Evolutionary conservation across 2,113 vertebrate genomes (phyloP).

Genomic region (Hylia prasina): DNA sequence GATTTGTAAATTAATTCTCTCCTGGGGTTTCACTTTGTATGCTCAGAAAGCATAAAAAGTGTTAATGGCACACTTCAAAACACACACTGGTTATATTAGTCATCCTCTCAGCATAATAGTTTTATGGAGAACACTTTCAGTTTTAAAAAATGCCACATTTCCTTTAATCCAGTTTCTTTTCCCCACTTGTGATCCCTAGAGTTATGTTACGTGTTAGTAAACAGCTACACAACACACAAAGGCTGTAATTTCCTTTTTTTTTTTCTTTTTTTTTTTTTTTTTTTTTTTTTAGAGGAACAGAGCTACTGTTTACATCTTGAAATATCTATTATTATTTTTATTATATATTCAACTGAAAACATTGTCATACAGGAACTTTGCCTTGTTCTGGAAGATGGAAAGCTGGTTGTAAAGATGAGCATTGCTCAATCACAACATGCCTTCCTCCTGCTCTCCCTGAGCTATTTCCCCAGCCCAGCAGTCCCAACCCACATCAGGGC

Average conservation of each 20-base stretch:
- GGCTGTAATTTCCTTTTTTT: not conserved
- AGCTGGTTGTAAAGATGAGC: not conserved
- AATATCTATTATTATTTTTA: not conserved
- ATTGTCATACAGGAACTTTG: not conserved
- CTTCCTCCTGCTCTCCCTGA: not conserved
- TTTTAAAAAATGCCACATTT: not conserved
- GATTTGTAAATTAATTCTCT: constrained; percentile 59
- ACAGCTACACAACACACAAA: not conserved
- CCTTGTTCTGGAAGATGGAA: not conserved
- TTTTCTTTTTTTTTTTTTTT: no score
- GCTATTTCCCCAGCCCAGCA: not conserved
- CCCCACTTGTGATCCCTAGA: not conserved
- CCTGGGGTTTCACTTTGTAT: constrained; percentile 50
- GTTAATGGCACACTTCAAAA: constrained; percentile 49
- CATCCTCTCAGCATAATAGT: constrained; percentile 26
- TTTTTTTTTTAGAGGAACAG: not conserved
- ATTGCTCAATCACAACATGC: not conserved
- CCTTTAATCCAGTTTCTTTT: constrained; percentile 8
- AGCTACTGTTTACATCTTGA: not conserved
- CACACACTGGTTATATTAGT: constrained; percentile 54
- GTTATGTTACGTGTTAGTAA: constrained; percentile 1
- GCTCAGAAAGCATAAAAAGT: constrained; percentile 52
- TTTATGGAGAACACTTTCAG: constrained; percentile 21
- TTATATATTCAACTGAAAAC: not conserved
- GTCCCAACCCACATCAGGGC: not conserved